Base-by-base conservation (phyloP, 2,113 vertebrate species). In the Oreotrochilus melanogaster region DNA sequence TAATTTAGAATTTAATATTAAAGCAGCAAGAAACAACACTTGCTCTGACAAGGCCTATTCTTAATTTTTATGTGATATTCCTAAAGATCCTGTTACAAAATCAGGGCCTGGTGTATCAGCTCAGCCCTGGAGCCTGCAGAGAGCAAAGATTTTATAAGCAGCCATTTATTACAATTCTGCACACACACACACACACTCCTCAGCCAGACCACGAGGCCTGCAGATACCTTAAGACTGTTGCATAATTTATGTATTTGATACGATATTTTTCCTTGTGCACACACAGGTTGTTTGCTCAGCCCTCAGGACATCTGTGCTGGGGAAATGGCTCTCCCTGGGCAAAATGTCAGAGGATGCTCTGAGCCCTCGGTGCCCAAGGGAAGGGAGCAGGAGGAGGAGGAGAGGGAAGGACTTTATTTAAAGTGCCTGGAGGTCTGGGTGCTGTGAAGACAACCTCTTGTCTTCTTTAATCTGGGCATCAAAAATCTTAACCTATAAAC, bases 51-150 rank as follows among this genome's bases (percentile, higher is more conserved):
- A n/a, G 43, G 5, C 6, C 28, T 31, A 10, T 69, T 61, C 35
- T 47, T 79, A 33, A 61, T 45, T 69, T 42, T 53, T 42, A 8
- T n/a, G 4, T 22, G 14, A 5, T 2, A 5, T 17, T 35, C 54
- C 30, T 23, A 6, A 33, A 33, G 17, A 4, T 4, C 9, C n/a
- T 21, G 9, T 25, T 35, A 12, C 4, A 22, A 45, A 47, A 51
- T 8, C 0, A 23, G 30, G 35, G 31, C 25, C 42, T 5, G 4
- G 1, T 1, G 14, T 17, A 7, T 7, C 33, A n/a, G 58, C 43
- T 62, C 37, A 35, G 2, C 24, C 6, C 14, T 22, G 6, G 62
- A 25, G 30, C 50, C 28, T 30, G 66, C 48, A 5, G 1, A 1
- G 22, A 10, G n/a, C 37, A 35, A 47, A 14, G 10, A 15, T 42